Percentiles rank a stretch among this genome's conserved stretches.
Conservation (phyloP, 2,888 invertebrate genomes). For the Drosophila picticornis region DNA sequence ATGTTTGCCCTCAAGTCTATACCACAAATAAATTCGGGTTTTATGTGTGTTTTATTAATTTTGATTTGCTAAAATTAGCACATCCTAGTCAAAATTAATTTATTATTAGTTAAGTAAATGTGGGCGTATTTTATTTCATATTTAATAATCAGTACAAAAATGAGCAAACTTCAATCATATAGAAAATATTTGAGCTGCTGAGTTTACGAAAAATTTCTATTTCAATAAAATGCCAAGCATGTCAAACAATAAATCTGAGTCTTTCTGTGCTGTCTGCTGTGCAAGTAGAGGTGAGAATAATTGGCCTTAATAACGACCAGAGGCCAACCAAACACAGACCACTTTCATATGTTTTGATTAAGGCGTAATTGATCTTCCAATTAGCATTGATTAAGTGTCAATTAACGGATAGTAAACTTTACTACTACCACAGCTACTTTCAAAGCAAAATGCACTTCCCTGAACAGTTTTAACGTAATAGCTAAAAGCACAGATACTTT, state of each 20-base stretch:
- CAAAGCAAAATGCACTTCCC: constrained; percentile 11
- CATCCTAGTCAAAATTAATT: neutral
- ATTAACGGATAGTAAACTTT: constrained; percentile 42
- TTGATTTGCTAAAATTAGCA: constrained; percentile 6
- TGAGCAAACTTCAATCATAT: neutral
- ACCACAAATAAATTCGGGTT: constrained; percentile 23
- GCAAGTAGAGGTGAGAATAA: neutral
- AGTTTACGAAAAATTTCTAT: neutral
- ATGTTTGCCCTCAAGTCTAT: constrained; percentile 19
- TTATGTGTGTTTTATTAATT: constrained; percentile 29
- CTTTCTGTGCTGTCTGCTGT: neutral
- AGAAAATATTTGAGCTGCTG: neutral
- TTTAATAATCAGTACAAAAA: neutral
- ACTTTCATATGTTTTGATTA: constrained; percentile 3
- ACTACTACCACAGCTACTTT: neutral
- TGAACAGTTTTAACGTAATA: neutral
- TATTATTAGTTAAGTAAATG: neutral
- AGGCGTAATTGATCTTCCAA: constrained; percentile 42
- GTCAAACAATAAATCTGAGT: neutral
- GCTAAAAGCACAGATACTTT: constrained; percentile 7
- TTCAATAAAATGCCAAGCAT: neutral
- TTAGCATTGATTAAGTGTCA: constrained; percentile 61
- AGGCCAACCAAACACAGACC: neutral
- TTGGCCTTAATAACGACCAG: constrained; percentile 4
- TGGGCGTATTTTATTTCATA: neutral